Percentiles rank a stretch among this genome's conserved stretches.
These are phyloP conservation scores for Pygoscelis antarcticus DNA, from an alignment of 2,113 vertebrate species.

Conservation along the genomic window DNA sequence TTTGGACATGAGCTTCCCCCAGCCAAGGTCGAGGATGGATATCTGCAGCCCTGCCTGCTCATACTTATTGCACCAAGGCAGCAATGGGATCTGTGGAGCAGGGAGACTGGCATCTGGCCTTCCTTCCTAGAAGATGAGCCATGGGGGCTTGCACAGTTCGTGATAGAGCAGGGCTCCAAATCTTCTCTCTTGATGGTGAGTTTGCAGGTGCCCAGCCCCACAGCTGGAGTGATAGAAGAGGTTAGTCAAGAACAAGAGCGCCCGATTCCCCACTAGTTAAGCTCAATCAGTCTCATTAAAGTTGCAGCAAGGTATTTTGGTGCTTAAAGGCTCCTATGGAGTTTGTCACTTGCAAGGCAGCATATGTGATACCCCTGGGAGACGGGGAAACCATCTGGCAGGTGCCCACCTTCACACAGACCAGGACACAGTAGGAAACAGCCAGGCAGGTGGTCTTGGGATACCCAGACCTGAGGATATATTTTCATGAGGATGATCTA, in stretches of 20 bases:
- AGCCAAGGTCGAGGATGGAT: not conserved
- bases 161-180: not conserved
- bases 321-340: not conserved
- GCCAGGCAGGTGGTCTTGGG: not conserved
- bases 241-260: not conserved
- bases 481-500: not conserved
- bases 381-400: not conserved
- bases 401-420: not conserved
- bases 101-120: not conserved
- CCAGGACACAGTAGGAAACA: not conserved
- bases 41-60: too few species aligned
- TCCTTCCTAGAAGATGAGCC: not conserved
- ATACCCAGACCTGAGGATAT: not conserved
- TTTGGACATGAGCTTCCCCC: not conserved
- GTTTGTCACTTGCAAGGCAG: not conserved
- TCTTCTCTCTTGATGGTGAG: not conserved
- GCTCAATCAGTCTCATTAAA: not conserved
- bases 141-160: too few species aligned
- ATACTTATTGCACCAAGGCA: not conserved
- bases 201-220: not conserved
- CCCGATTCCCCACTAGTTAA: not conserved
- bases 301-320: not conserved
- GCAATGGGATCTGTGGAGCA: not conserved
- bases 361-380: not conserved
- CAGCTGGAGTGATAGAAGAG: not conserved